Base-by-base conservation (phyloP, 2,113 vertebrate species). In the Casuarius casuarius region DNA sequence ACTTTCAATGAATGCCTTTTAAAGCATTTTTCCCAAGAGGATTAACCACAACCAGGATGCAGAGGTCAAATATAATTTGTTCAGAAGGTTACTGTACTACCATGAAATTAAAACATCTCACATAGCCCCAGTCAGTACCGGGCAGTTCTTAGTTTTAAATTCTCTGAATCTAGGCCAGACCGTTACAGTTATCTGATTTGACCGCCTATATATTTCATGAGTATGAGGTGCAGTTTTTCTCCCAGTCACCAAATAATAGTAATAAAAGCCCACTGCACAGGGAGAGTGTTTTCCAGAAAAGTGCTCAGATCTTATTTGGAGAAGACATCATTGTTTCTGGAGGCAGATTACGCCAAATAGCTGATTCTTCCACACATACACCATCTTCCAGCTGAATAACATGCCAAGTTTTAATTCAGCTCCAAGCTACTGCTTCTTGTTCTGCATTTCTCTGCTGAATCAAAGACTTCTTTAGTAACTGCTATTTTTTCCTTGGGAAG, bases 361-460 rank as follows among this genome's bases (percentile, higher is more conserved):
- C 46, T 73, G 49, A 58, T 87, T 72, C 33, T 89, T 92, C 54
- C 76, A 59, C 56, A 33, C 19, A 59, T 33, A 33, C 17, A 19
- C 11, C 63, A 40, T 29, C 58, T 71, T n/a, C 23, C 44, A 77
- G 58, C 92, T 91, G 89, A 89, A 84, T 65, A 65, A 44, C 19
- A 25, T 70, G 84, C 67, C 87, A 91, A 94, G 15, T 90, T 93
- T 95, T 84, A 94, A 80, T 86, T 88, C 46, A 80, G 48, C 40
- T 87, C 44, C 49, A 74, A 87, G 67, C 78, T 95, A 96, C 75
- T n/a, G 75, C 71, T 88, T 83, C 67, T 87, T 91, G 49, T 83
- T 85, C 75, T 88, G n/a, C 40, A 77, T 95, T 90, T 93, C 82
- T 94, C 67, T 90, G 71, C 21, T 91, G 84, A 83, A 88, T 88